Percentiles rank a stretch among this genome's conserved stretches.
Conservation (phyloP, 2,113 vertebrate species). For the Oriolus oriolus region DNA sequence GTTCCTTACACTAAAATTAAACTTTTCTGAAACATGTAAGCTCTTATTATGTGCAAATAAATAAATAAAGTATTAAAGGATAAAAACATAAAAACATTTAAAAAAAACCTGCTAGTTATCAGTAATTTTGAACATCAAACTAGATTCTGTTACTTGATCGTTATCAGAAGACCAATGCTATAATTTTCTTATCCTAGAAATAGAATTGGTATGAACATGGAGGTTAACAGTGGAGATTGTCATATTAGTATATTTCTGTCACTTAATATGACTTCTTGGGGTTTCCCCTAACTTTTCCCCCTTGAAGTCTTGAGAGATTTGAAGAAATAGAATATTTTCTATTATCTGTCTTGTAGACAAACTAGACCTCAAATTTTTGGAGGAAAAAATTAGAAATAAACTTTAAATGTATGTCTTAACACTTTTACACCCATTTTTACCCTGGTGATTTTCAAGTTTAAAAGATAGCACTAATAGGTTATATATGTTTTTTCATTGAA, state of each 20-base stretch:
- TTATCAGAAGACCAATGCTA: background rate
- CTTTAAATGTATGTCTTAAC: background rate
- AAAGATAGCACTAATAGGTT: background rate
- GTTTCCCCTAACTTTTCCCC: background rate
- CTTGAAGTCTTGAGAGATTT: background rate
- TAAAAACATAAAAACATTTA: background rate
- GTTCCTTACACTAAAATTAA: background rate
- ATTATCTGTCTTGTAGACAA: background rate
- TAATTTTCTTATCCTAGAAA: background rate
- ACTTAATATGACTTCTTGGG: background rate
- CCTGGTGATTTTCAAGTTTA: background rate
- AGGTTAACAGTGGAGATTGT: background rate
- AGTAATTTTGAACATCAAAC: background rate
- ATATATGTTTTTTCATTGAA: background rate
- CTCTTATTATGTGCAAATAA: background rate
- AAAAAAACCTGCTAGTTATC: background rate
- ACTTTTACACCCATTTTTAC: background rate
- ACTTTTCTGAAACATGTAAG: background rate
- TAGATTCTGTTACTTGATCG: background rate
- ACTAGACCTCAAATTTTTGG: background rate
- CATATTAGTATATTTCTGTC: background rate
- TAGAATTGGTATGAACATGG: background rate
- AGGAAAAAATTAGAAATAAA: conserved; percentile 12
- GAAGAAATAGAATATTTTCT: background rate
- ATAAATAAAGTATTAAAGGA: background rate